phyloP scores from a whole-genome alignment of 2,888 invertebrate genomes.

The Lycaena phlaeas region DNA sequence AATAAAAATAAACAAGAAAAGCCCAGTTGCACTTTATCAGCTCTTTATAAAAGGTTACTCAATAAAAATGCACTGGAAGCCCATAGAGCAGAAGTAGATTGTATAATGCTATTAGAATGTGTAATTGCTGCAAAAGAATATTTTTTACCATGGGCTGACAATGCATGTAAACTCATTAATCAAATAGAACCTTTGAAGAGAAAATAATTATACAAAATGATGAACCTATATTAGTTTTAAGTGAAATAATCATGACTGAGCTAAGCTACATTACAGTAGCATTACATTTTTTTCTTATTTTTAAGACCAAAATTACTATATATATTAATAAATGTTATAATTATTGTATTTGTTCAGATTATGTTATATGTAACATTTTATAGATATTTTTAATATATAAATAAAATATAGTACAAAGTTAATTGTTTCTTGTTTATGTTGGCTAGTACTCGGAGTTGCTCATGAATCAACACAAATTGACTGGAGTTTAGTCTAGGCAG shows the following conservation, averaged over 20 bases:
- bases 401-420: too few species aligned
- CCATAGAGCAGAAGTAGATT: slow-evolving; percentile 81
- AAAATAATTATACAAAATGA: neutral
- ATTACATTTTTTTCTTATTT: too few species aligned
- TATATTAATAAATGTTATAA: too few species aligned
- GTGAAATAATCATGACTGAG: too few species aligned
- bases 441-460: too few species aligned
- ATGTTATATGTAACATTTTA: neutral
- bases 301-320: too few species aligned
- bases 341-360: too few species aligned
- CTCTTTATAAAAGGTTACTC: slow-evolving; percentile 70
- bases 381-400: too few species aligned
- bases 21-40: slow-evolving; percentile 58
- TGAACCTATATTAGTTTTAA: neutral
- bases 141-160: slow-evolving; percentile 72
- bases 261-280: too few species aligned
- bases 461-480: too few species aligned
- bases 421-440: too few species aligned
- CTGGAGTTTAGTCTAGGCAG: too few species aligned
- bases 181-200: slow-evolving; percentile 32
- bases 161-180: slow-evolving; percentile 31
- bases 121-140: slow-evolving; percentile 66
- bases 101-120: slow-evolving; percentile 75
- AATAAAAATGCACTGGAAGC: slow-evolving; percentile 49
- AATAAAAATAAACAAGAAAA: slow-evolving; percentile 11